A percentile compares a stretch with the other conserved stretches of the same genome.
Evolutionary conservation across 2,888 invertebrate genomes (phyloP).

Genomic region (Apamea sordens): DNA sequence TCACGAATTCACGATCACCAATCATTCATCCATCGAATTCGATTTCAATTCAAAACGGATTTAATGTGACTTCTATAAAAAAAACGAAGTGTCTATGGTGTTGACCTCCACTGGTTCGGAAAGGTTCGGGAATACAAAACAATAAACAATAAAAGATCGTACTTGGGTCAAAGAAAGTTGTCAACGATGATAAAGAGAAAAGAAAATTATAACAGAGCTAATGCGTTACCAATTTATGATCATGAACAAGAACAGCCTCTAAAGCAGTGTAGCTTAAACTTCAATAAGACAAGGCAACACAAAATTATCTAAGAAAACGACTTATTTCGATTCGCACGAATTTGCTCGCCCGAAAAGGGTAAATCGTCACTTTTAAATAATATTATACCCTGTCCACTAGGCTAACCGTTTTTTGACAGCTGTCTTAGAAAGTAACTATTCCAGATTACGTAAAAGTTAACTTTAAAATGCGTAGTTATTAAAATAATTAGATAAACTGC

Average conservation of each 20-base stretch:
- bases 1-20: constrained; percentile 52
- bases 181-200: neutral
- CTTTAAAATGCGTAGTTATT: too few species aligned
- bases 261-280: neutral
- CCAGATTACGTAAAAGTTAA: too few species aligned
- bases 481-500: too few species aligned
- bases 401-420: too few species aligned
- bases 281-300: neutral
- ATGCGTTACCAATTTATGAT: constrained; percentile 24
- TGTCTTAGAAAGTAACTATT: too few species aligned
- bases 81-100: constrained; percentile 10
- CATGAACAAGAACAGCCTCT: neutral
- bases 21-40: constrained; percentile 37
- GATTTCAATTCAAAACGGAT: constrained; percentile 41
- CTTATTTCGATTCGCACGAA: too few species aligned
- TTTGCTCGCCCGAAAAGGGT: too few species aligned
- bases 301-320: neutral
- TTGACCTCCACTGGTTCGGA: constrained; percentile 33
- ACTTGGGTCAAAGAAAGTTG: constrained; percentile 7
- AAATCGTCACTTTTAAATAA: too few species aligned
- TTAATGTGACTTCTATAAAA: constrained; percentile 27
- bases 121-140: neutral
- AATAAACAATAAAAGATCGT: constrained; percentile 1
- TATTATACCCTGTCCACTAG: too few species aligned
- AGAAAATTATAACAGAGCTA: constrained; percentile 10